phyloP scores from a whole-genome alignment of 92 coral and sea anemone species.

The Blastomussa wellsi region DNA sequence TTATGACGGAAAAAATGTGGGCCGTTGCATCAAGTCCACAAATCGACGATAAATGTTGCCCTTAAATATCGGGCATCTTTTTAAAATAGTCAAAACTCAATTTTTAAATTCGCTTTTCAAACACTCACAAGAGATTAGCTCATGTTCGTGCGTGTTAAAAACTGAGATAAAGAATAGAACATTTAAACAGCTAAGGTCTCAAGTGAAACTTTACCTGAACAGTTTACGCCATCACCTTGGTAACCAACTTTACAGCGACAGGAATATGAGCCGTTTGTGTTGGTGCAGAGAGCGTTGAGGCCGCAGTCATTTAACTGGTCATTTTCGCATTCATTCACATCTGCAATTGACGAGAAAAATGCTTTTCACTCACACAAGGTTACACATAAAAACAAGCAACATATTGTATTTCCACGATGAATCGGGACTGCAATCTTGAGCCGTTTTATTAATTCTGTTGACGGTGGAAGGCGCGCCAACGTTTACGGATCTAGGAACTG shows the following conservation, averaged over 20 bases:
- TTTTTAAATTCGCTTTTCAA: no score
- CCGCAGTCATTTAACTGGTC: constrained; percentile 42
- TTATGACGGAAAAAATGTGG: no score
- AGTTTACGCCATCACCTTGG: constrained; percentile 52
- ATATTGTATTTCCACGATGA: background rate
- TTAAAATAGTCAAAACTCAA: no score
- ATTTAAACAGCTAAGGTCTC: background rate
- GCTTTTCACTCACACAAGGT: background rate
- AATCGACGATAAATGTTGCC: no score
- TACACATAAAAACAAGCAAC: background rate
- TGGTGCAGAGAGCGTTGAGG: constrained; percentile 48
- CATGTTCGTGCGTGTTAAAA: no score
- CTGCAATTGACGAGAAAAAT: constrained; percentile 17
- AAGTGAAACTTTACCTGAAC: constrained; percentile 42
- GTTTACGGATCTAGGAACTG: no score
- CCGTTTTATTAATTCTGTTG: background rate
- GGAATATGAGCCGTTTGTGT: constrained; percentile 52
- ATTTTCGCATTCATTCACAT: constrained; percentile 46
- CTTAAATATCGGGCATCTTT: no score
- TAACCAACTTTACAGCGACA: constrained; percentile 60
- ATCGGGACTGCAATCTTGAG: background rate
- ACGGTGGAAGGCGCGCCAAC: no score
- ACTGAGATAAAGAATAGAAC: no score
- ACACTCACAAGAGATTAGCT: no score
- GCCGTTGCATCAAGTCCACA: no score